These are phyloP conservation scores for Abrostola tripartita DNA, from an alignment of 2,888 invertebrate species.

Conservation along the genomic window DNA sequence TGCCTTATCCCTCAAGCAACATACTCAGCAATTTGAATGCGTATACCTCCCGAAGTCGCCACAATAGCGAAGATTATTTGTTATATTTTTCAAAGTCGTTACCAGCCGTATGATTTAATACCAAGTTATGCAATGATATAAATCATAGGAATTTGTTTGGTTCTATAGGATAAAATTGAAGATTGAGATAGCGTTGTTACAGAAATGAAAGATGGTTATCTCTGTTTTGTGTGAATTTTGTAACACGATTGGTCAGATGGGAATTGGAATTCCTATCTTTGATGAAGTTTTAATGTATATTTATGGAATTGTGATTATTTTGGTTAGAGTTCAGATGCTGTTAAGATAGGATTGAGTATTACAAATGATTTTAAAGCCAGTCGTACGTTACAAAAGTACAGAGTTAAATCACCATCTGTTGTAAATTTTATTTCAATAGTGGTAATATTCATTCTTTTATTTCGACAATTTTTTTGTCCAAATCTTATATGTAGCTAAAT, in stretches of 20 bases:
- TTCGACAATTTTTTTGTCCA: no score
- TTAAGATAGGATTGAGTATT: background rate
- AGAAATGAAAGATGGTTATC: conserved; percentile 63
- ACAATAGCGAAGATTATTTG: conserved; percentile 64
- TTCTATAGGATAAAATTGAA: conserved; percentile 71
- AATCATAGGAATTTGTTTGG: conserved; percentile 63
- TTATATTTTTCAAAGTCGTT: conserved; percentile 71
- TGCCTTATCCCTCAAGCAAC: conserved; percentile 20
- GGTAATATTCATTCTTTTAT: no score
- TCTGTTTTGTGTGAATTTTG: conserved; percentile 49
- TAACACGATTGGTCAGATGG: conserved; percentile 45
- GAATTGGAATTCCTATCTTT: conserved; percentile 34
- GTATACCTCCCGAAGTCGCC: conserved; percentile 49
- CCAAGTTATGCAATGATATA: conserved; percentile 70
- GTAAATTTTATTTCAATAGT: no score
- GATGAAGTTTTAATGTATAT: conserved; percentile 5
- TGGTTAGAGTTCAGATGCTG: background rate
- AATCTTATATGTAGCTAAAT: no score
- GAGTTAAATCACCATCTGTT: no score
- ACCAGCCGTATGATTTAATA: conserved; percentile 57
- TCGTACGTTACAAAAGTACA: no score
- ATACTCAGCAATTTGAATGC: conserved; percentile 51
- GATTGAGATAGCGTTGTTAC: conserved; percentile 73
- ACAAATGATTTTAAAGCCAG: no score
- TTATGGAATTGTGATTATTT: conserved; percentile 6